Base-by-base conservation (phyloP, 2,113 vertebrate genomes). In the Platichthys stellatus region DNA sequence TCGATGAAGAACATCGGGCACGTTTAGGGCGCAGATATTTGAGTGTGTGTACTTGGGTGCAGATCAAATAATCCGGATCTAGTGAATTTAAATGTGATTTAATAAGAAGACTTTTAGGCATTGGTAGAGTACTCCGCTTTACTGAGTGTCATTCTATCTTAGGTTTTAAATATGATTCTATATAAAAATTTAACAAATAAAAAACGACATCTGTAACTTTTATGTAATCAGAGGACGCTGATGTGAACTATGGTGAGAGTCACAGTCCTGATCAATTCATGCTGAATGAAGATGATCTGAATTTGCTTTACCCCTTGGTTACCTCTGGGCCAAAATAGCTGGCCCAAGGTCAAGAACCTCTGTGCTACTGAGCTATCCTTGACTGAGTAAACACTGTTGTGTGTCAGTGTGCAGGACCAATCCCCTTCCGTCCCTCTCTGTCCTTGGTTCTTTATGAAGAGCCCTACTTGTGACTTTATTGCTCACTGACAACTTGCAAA, bases 371-470 rank as follows among this genome's bases (percentile, higher is more conserved):
- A 75, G 14, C 47, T 51, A 58, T 54, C 65, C 3, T 92, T 89
- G 76, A 88, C 78, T 67, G 11, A 23, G 76, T 83, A 81, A 88
- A 91, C 89, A 87, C 12, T 26, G 28, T 4, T 9, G 26, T 66
- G n/a, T 47, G 18, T 54, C 67, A 21, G 8, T 6, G 68, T 15
- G 80, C 5, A 54, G 20, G 24, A 15, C 56, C 57, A 31, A 18
- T 43, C 51, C 21, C 28, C n/a, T 3, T 35, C 20, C 38, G 53
- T 17, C 40, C 13, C 24, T 10, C 45, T 63, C 20, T 69, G 70
- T 69, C 76, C 86, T 82, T 84, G 74, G 60, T 59, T 57, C 74
- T 67, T 72, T 13, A 45, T 73, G 56, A 63, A 76, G 59, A 60
- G 2, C 28, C 53, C 31, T 31, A 5, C 9, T 61, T 56, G 58